Evolutionary conservation across 2,888 invertebrate genomes (phyloP), one percentile per base, ranked within the genome.

Genomic region (Diaphora mendica): DNA sequence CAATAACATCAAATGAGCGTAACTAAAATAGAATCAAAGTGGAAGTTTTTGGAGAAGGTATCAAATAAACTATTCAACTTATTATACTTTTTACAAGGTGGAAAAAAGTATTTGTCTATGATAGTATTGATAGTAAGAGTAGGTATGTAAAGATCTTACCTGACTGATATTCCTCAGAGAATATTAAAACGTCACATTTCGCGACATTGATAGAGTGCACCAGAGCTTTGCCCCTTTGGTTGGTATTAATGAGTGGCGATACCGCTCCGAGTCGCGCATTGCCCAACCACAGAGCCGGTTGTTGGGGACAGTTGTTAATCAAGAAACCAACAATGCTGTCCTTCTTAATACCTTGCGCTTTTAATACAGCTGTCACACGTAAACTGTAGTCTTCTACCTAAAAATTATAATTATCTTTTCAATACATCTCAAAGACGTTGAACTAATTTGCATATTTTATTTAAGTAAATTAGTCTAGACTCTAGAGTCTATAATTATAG

Each of bases 231-330:
- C 98, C 97, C 69, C 98, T 96, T 83, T 99, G 97, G 92, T 99
- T 99, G 70, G 98, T 98, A 91, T 99, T 99, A 84, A 99, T 98
- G 62, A 99, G 96, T 0, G 99, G 99, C 0, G 98, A 96, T 62
- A 99, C 96, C 0, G 98, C 96, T 1, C 99, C 98, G 4, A 98
- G 94, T 91, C 99, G 99, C 4, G 98, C 97, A 72, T 99, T 96
- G 0, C 99, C 99, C 79, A 99, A 95, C 99, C 99, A 99, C 44
- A 97, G 96, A 67, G 97, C 98, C 0, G 99, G 97, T 91, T 97
- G 98, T 91, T 99, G 98, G 0, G 99, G 98, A 64, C 98, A 97
- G 92, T 99, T 99, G 91, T 98, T 99, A 93, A 99, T 96, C 82
- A 99, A 96, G 42, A 99, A 93, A 0, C 98, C 99, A 0, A 99